Evolutionary conservation across 2,113 vertebrate species (phyloP).

Genomic region (Lophotis ruficrista): DNA sequence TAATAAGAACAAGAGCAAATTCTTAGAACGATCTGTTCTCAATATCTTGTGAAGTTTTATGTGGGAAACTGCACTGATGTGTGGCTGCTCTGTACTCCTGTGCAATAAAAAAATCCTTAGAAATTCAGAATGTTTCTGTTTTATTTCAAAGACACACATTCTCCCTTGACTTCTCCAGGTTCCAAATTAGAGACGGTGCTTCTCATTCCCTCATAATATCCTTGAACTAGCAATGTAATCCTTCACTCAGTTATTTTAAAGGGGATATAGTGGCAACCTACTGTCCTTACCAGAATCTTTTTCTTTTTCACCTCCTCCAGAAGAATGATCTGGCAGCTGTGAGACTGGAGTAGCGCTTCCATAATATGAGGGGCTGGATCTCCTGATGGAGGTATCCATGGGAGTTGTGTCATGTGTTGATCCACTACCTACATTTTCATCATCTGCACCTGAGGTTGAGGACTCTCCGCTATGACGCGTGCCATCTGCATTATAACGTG

Average conservation of each 20-base stretch:
- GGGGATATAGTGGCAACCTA: background rate
- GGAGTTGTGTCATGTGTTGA: constrained; percentile 64
- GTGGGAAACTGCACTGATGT: background rate
- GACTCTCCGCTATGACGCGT: constrained; percentile 19
- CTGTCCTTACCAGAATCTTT: constrained; percentile 56
- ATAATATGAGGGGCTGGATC: constrained; percentile 37
- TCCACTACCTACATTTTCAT: constrained; percentile 69
- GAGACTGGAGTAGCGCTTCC: background rate
- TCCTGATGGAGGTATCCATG: constrained; percentile 33
- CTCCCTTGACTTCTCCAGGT: background rate
- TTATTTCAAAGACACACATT: background rate
- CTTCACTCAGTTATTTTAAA: background rate
- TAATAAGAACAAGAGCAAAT: background rate
- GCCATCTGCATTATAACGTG: constrained; percentile 49
- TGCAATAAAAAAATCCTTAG: background rate
- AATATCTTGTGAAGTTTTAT: background rate
- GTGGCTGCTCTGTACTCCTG: background rate
- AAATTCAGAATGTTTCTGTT: background rate
- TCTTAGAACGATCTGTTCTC: background rate
- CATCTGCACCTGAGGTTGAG: constrained; percentile 31
- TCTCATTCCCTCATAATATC: background rate
- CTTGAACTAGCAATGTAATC: background rate
- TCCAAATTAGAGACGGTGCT: background rate
- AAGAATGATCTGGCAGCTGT: background rate
- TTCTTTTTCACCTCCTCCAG: background rate